phyloP scores from a whole-genome alignment of 2,113 vertebrate species.

The Apteryx owenii region DNA sequence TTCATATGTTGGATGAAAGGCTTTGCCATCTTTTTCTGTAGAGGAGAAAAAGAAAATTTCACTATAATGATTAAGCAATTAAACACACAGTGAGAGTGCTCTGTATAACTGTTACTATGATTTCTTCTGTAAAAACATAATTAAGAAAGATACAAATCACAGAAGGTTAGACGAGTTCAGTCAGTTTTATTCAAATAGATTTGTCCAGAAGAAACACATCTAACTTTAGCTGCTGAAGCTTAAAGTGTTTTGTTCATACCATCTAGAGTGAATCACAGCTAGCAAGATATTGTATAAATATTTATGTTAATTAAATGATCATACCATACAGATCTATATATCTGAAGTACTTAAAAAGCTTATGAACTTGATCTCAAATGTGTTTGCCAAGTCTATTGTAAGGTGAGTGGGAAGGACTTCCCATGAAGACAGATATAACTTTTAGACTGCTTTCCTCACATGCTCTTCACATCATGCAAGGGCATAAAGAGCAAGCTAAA shows the following conservation, averaged over 20 bases:
- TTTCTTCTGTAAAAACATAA: neutral
- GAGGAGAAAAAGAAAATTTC: neutral
- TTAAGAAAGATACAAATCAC: neutral
- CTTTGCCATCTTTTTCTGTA: conserved; percentile 97
- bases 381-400: neutral
- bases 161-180: neutral
- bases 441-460: neutral
- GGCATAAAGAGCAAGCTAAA: neutral
- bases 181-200: neutral
- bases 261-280: neutral
- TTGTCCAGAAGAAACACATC: neutral
- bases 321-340: neutral
- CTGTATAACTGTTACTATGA: neutral
- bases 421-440: neutral
- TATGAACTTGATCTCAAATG: neutral
- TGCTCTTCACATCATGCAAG: neutral
- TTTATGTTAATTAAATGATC: conserved; percentile 2
- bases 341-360: conserved; percentile 11
- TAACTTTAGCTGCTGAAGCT: neutral
- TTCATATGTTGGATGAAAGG: conserved; percentile 97
- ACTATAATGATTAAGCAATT: neutral
- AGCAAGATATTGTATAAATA: neutral
- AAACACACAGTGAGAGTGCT: neutral
- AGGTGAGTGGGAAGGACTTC: neutral
- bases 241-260: neutral